These are phyloP conservation scores for Coregonus suidteri DNA, from an alignment of 2,797 vertebrate genomes.

Conservation along the genomic window DNA sequence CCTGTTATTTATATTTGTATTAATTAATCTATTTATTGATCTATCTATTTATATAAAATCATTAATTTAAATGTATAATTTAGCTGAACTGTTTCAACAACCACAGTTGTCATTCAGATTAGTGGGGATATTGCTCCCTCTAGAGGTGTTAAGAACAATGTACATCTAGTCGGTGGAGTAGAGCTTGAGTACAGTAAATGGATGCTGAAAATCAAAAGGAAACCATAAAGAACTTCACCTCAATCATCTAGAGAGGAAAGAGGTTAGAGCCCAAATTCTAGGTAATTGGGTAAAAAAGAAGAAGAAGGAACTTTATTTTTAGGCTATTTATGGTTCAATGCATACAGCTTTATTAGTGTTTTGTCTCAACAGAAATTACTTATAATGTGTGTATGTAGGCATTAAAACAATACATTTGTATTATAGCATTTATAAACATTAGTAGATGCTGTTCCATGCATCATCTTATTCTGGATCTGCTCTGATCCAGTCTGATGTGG, in stretches of 20 bases:
- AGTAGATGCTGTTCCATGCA: neutral
- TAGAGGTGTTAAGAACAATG: neutral
- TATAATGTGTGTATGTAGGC: neutral
- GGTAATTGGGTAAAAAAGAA: neutral
- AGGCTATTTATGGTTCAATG: neutral
- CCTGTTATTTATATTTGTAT: neutral
- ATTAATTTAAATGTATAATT: no score
- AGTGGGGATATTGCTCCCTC: neutral
- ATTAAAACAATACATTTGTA: neutral
- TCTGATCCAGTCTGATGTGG: neutral
- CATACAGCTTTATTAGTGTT: neutral
- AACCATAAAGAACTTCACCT: neutral
- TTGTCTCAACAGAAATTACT: neutral
- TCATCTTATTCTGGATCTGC: neutral
- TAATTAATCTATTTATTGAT: neutral
- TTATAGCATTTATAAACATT: neutral
- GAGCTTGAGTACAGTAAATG: neutral
- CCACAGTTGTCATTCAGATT: neutral
- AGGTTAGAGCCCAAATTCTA: neutral
- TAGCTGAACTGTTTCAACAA: no score
- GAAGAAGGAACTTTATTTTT: neutral
- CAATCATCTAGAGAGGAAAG: neutral
- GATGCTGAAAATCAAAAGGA: neutral
- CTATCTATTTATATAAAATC: neutral
- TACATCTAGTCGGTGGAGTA: neutral